Evolutionary conservation across 2,797 vertebrate genomes (phyloP), one percentile per base, ranked within the genome.

Genomic region (Spizella passerina): DNA sequence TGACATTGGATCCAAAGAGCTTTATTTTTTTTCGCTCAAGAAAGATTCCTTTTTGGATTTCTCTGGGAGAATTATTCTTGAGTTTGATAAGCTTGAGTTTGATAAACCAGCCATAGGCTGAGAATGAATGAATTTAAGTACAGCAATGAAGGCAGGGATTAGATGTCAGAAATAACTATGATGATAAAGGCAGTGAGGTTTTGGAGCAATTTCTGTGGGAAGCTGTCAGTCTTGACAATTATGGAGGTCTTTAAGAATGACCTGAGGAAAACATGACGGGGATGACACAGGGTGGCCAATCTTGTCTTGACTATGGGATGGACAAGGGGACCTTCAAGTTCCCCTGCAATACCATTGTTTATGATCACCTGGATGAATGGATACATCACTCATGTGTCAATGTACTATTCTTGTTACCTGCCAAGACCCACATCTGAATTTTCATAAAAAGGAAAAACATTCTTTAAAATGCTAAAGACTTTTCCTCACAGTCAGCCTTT

Each of bases 401-500:
- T 64, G 32, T 39, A 3, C 26, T 89, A 1, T 53, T 71, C 61
- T 57, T 84, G 53, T 80, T 47, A 63, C 69, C 64, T 94, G 71
- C 66, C 50, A 87, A 94, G 72, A 94, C 91, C 90, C 72, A 63
- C 90, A 78, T 88, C 68, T 83, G 90, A 92, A 60, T 97, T 96
- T 94, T 94, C 88, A 24, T 53, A 70, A 92, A 95, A 60, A 1
- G 77, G 90, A 87, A 96, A 85, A 47, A 93, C 93, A 56, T 77
- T 86, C 92, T 97, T 95, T 97, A 91, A 97, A 97, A 97, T 98
- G 94, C 96, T 98, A 92, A 97, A 98, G 97, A 96, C 91, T 97
- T 97, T 96, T 97, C 96, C 98, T 96, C 94, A 96, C 98, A 98
- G 98, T 98, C 97, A 97, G 83, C 95, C 96, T 98, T 94, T 98